These are phyloP conservation scores for Coenonympha arcania DNA, from an alignment of 2,888 invertebrate species.

Conservation along the genomic window DNA sequence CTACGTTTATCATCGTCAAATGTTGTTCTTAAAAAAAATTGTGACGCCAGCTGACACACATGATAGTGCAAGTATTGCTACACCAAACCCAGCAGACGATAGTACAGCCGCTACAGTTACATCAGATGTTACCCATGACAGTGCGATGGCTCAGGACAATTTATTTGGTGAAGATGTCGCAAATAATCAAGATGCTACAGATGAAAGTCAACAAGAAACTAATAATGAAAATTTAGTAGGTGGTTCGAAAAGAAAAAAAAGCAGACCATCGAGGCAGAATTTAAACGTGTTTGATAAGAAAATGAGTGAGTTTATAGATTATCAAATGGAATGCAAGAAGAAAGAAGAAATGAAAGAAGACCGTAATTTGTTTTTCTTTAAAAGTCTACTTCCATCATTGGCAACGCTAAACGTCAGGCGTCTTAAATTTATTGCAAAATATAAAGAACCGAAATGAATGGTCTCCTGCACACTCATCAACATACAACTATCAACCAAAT, in stretches of 20 bases:
- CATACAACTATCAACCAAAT: not conserved
- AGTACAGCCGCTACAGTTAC: not conserved
- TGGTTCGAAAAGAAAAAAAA: no score
- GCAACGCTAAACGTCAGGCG: not conserved
- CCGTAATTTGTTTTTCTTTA: not conserved
- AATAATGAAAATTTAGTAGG: not conserved
- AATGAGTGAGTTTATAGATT: constrained; percentile 25
- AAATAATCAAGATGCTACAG: not conserved
- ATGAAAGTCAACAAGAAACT: not conserved
- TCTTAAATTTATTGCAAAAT: not conserved
- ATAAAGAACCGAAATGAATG: not conserved
- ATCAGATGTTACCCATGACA: not conserved
- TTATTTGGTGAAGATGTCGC: not conserved
- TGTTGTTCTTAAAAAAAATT: not conserved
- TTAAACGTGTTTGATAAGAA: no score
- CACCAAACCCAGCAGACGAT: not conserved
- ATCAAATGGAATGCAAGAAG: not conserved
- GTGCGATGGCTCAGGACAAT: not conserved
- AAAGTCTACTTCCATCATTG: not conserved
- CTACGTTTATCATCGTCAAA: not conserved
- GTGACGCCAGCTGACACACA: not conserved
- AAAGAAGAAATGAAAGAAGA: not conserved
- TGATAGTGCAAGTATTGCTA: not conserved
- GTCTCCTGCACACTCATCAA: not conserved
- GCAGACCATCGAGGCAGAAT: no score